Percentiles rank a stretch among this genome's conserved stretches.
These are phyloP conservation scores for Phrixothrix hirtus DNA, from an alignment of 2,888 invertebrate genomes.

Conservation along the genomic window DNA sequence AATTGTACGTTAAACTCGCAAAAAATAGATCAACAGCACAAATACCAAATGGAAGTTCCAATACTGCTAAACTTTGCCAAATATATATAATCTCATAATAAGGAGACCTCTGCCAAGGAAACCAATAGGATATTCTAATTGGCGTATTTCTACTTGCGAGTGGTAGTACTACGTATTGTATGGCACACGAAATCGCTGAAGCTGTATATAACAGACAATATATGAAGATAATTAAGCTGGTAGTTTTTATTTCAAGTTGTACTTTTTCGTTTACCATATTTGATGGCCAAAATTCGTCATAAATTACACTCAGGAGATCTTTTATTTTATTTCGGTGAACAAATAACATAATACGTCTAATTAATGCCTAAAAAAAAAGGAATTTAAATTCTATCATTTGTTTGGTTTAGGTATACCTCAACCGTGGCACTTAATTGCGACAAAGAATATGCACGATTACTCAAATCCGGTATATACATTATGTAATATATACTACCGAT, in stretches of 20 bases:
- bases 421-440: not conserved
- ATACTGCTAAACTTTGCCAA: not conserved
- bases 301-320: not conserved
- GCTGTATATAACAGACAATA: not conserved
- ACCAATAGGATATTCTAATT: not conserved
- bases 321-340: not conserved
- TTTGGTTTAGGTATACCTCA: too few relatives aligned
- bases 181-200: not conserved
- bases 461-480: not conserved
- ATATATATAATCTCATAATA: slow-evolving; percentile 3
- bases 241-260: not conserved
- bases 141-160: not conserved
- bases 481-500: not conserved
- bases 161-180: not conserved
- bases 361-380: slow-evolving; percentile 2
- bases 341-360: not conserved
- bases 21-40: slow-evolving; percentile 4
- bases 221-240: not conserved
- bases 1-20: not conserved
- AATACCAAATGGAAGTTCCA: not conserved
- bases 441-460: not conserved
- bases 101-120: not conserved
- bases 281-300: slow-evolving; percentile 7
- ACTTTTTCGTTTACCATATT: not conserved
- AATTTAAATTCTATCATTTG: too few relatives aligned